Conservation (phyloP, 2,888 invertebrate genomes). For the Eueremaeus valkanovi region DNA sequence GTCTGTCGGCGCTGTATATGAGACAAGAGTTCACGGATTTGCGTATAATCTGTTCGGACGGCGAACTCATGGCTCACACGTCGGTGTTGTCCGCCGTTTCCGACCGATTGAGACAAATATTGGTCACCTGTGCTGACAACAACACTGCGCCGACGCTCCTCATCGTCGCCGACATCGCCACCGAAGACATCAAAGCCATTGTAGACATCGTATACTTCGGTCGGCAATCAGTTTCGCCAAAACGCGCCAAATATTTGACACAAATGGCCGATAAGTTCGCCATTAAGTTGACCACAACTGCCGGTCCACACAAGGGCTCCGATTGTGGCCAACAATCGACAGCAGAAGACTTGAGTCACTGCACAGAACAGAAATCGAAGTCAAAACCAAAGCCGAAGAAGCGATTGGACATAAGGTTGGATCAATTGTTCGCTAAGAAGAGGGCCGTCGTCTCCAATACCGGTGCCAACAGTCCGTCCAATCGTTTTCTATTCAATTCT, state of each 20-base stretch:
- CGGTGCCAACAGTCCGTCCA: not conserved
- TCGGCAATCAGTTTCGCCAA: not conserved
- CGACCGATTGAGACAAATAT: not conserved
- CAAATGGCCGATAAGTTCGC: not conserved
- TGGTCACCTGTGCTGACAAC: not conserved
- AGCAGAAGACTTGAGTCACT: too few relatives aligned
- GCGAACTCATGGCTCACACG: constrained; percentile 1
- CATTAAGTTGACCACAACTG: not conserved
- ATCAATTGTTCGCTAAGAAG: too few relatives aligned
- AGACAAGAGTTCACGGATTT: not conserved
- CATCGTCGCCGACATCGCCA: not conserved
- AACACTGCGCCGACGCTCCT: not conserved
- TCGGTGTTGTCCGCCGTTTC: not conserved
- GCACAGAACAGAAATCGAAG: too few relatives aligned
- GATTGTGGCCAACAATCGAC: not conserved
- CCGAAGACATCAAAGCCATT: constrained; percentile 7
- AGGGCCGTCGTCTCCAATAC: not conserved
- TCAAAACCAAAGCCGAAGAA: too few relatives aligned
- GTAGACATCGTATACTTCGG: not conserved
- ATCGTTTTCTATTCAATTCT: not conserved
- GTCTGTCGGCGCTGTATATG: not conserved
- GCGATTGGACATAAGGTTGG: too few relatives aligned
- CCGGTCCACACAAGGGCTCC: not conserved
- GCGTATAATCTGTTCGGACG: not conserved
- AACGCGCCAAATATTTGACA: not conserved